Base-by-base conservation (phyloP, 92 coral and sea anemone species). In the Chrysogorgia sp. region DNA sequence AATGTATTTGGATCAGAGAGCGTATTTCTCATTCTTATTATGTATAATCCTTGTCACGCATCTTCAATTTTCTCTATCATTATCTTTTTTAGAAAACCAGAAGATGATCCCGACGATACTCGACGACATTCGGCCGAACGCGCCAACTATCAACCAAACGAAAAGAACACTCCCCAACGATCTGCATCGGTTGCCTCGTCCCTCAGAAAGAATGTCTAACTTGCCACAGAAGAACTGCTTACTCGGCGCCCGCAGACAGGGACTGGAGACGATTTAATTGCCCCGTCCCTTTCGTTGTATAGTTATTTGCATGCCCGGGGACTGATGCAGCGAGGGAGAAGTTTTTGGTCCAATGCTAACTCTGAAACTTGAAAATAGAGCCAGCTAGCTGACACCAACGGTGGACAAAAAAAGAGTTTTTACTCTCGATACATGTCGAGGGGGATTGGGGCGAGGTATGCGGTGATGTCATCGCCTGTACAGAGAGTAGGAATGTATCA, bases 91-190 rank as follows among this genome's bases (percentile, higher is more conserved):
- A 64, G 71, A 34, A 64, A 64, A 64, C 71, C 47, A 2, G 2
- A 9, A 2, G 34, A 64, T 19, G 63, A 57, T 52, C 34, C 8
- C 71, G 71, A 64, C 23, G 71, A 64, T 21, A 64, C 20, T 4
- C 43, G 71, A 40, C 71, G 71, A 22, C 71, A 64, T 21, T 64
- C 71, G 22, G 71, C 71, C 24, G 71, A 64, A 22, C 48, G 25
- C 9, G 21, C 47, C 22, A 64, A 64, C 24, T 19, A 32, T 0
- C 21, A 30, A 3, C 10, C 43, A 20, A 64, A 64, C 71, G 71
- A 64, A 22, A 64, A 64, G 71, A 64, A 64, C 71, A 64, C 25
- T 21, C 71, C 71, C 5, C 71, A 64, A 40, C 71, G 71, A n/a
- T 32, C 71, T 32, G 71, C 22, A 32, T 64, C 71, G 25, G 25